Conservation (phyloP, 2,797 vertebrate genomes). For the Rhinella marina region DNA sequence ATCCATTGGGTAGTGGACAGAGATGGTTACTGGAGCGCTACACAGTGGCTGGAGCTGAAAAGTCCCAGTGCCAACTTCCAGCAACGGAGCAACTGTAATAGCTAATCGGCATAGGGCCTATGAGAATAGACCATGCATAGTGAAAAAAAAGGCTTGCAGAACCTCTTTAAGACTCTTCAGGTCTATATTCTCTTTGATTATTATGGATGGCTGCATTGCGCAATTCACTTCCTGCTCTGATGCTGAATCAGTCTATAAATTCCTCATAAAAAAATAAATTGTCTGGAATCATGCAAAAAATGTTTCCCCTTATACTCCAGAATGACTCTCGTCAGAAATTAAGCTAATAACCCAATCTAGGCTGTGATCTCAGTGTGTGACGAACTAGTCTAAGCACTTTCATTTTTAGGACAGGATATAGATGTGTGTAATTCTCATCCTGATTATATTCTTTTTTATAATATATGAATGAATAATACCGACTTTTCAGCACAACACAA, state of each 20-base stretch:
- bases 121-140: too few relatives aligned
- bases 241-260: neutral
- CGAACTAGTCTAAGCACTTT: neutral
- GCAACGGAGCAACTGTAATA: too few relatives aligned
- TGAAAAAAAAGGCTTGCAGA: too few relatives aligned
- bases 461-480: neutral
- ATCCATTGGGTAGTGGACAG: too few relatives aligned
- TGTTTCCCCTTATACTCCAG: neutral
- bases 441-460: neutral
- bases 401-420: neutral
- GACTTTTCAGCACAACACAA: neutral
- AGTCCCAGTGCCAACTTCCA: too few relatives aligned
- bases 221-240: neutral
- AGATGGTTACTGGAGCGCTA: too few relatives aligned
- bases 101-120: too few relatives aligned
- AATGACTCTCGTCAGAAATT: neutral
- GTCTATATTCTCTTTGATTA: neutral
- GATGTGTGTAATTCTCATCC: constrained; percentile 10
- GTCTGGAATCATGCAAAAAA: neutral
- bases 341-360: neutral
- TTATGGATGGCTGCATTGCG: neutral
- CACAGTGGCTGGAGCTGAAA: too few relatives aligned
- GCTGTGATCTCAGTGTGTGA: constrained; percentile 17
- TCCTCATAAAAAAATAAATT: neutral
- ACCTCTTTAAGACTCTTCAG: too few relatives aligned